These are phyloP conservation scores for Notarius quadriscutis DNA, from an alignment of 2,113 vertebrate species.

Conservation along the genomic window DNA sequence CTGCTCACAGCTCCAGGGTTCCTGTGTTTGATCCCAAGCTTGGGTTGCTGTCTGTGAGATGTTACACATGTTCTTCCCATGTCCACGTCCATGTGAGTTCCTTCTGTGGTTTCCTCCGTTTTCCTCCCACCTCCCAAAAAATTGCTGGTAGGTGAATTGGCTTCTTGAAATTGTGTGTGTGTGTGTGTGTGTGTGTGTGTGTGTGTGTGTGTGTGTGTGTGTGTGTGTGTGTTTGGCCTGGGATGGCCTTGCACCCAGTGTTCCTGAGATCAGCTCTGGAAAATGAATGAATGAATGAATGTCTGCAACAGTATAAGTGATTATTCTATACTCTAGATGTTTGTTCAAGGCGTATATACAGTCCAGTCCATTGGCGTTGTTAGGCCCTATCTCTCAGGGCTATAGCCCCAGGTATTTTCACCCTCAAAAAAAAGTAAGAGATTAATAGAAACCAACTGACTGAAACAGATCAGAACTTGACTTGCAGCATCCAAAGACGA, in stretches of 20 bases:
- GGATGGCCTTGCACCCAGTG: too few relatives aligned
- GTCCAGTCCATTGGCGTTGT: neutral
- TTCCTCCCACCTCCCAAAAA: neutral
- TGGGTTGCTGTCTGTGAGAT: neutral
- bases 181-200: too few relatives aligned
- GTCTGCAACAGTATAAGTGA: neutral
- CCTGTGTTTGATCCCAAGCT: too few relatives aligned
- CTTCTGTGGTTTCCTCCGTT: neutral
- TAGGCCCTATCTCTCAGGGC: too few relatives aligned
- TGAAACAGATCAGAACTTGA: too few relatives aligned
- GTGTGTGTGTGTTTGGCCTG: too few relatives aligned
- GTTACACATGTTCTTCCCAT: neutral
- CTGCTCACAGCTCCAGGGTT: neutral
- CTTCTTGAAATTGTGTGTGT: neutral
- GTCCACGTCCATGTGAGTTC: neutral
- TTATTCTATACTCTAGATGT: neutral
- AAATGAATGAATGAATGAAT: neutral
- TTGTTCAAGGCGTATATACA: neutral
- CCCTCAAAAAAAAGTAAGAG: too few relatives aligned
- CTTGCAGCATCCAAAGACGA: too few relatives aligned
- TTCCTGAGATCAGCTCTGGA: neutral
- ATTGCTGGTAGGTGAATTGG: neutral
- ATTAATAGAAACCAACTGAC: too few relatives aligned
- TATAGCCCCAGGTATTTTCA: too few relatives aligned
- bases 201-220: neutral